Evolutionary conservation across 2,113 vertebrate species (phyloP).

Genomic region (Turdus rufiventris): DNA sequence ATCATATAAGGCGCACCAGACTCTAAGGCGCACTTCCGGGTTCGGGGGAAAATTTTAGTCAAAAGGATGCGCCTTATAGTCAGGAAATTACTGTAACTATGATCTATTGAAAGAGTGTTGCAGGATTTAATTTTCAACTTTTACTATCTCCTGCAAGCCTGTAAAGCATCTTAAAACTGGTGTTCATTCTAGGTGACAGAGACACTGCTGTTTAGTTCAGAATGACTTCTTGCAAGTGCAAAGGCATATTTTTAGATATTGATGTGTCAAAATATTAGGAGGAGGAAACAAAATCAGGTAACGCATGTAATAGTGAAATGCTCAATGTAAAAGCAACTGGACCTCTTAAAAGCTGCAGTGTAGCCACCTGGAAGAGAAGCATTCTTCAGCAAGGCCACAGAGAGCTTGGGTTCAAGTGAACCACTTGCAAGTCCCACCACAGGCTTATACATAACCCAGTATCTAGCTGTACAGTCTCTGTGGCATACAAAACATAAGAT

Average conservation of each 20-base stretch:
- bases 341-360: not conserved
- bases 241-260: not conserved
- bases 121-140: not conserved
- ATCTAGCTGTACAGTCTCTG: not conserved
- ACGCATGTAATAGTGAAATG: not conserved
- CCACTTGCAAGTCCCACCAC: not conserved
- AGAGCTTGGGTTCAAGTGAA: not conserved
- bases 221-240: not conserved
- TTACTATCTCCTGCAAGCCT: not conserved
- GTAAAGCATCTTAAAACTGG: not conserved
- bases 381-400: not conserved
- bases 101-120: not conserved
- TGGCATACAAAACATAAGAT: not conserved
- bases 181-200: not conserved
- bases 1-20: no score
- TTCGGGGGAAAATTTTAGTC: no score
- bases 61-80: no score
- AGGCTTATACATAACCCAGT: not conserved
- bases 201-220: not conserved
- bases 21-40: no score
- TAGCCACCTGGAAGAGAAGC: not conserved
- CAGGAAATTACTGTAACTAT: no score
- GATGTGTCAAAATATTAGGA: not conserved
- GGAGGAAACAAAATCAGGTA: not conserved
- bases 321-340: not conserved